Percentiles rank a stretch among this genome's conserved stretches.
Evolutionary conservation across 1,140 invertebrate species (phyloP).

Genomic region (Rhyzopertha dominica): DNA sequence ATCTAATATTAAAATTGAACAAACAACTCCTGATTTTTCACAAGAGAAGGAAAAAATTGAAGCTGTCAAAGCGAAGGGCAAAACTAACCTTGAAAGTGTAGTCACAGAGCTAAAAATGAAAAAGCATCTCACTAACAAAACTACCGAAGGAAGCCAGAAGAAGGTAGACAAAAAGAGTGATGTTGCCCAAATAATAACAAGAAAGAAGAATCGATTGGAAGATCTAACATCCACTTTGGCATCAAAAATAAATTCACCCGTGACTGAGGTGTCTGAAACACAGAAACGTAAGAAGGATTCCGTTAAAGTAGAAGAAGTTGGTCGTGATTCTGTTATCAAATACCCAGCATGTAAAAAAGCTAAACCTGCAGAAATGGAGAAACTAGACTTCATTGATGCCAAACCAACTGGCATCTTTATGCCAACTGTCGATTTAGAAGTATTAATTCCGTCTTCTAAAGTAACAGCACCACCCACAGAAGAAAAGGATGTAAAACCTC

Average conservation of each 20-base stretch:
- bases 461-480: no score
- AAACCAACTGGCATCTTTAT: slow-evolving; percentile 60
- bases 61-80: slow-evolving; percentile 22
- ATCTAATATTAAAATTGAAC: slow-evolving; percentile 16
- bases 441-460: no score
- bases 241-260: slow-evolving; percentile 50
- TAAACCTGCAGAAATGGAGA: slow-evolving; percentile 46
- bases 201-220: slow-evolving; percentile 55
- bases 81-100: slow-evolving; percentile 30
- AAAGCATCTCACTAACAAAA: slow-evolving; percentile 25
- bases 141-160: slow-evolving; percentile 13
- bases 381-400: slow-evolving; percentile 44
- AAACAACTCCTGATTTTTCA: slow-evolving; percentile 20
- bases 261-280: not conserved
- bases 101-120: slow-evolving; percentile 42
- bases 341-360: slow-evolving; percentile 50
- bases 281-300: slow-evolving; percentile 7
- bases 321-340: slow-evolving; percentile 51
- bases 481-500: no score
- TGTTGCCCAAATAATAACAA: slow-evolving; percentile 50
- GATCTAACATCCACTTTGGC: slow-evolving; percentile 52
- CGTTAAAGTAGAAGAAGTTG: slow-evolving; percentile 24
- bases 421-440: slow-evolving; percentile 57
- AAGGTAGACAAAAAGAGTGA: no score
- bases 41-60: slow-evolving; percentile 24